Base-by-base conservation (phyloP, 1,140 invertebrate genomes). In the Monochamus saltuarius region DNA sequence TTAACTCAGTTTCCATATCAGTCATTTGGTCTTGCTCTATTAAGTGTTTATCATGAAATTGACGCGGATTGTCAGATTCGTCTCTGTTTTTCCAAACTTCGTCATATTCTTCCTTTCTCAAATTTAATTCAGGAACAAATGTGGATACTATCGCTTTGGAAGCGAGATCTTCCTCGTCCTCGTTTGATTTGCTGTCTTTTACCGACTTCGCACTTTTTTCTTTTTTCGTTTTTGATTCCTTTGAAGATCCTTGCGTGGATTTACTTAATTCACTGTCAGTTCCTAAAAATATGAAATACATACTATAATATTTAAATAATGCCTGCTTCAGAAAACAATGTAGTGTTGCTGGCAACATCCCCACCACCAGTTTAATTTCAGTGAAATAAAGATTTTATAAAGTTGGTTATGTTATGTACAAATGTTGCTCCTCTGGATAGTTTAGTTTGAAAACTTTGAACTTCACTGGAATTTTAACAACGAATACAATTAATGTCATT, bases 1-100 rank as follows among this genome's bases (percentile, higher is more conserved):
- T 79, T 13, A 97, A 83, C 78, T 95, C 92, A 56, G 85, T 81
- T 75, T 96, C 93, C 34, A 97, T 85, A 74, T 93, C 87, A 2
- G 81, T 79, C 62, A 88, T 85, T 76, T 96, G 95, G 63, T 95
- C 89, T 59, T 85, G 79, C 68, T 89, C 86, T 49, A 97, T 88
- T 76, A 94, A 88, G 57, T 94, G 88, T 58, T 84, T 78, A 71
- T 96, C 92, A 70, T 89, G 87, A 7, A 80, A 78, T 67, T 94
- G 90, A 40, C 78, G 74, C 0, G 84, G 77, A 65, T 77, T 81
- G 52, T 70, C 79, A 53, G 67, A 78, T 73, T 96, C 92, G 66
- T 94, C 88, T 73, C 87, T 88, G 35, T 86, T 82, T 61, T 85
- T 85, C 95, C 94, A 97, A 16, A 89, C 79, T 47, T 89, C 89